Conservation (phyloP, 2,797 vertebrate genomes). For the Peromyscus aztecus region DNA sequence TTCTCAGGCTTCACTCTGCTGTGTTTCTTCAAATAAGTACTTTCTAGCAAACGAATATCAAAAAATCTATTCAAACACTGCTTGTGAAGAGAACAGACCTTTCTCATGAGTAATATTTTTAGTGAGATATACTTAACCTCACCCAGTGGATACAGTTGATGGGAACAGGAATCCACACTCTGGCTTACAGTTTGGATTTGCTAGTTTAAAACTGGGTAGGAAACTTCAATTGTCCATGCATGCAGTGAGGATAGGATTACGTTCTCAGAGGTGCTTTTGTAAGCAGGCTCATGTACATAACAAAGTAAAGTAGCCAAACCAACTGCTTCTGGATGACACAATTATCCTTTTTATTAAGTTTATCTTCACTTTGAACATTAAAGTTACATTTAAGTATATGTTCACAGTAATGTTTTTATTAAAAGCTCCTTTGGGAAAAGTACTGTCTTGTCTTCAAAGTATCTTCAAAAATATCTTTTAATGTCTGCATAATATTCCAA, state of each 20-base stretch:
- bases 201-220: background rate
- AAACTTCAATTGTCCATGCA: background rate
- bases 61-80: background rate
- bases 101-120: background rate
- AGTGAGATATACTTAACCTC: background rate
- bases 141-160: background rate
- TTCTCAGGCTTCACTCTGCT: background rate
- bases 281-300: background rate
- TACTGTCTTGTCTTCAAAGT: background rate
- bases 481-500: background rate
- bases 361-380: background rate
- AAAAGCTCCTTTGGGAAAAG: background rate
- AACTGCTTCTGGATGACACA: background rate
- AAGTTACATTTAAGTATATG: background rate
- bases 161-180: background rate
- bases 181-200: background rate
- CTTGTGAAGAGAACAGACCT: background rate
- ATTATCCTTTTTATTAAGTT: background rate
- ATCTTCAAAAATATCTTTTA: constrained; percentile 16
- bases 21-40: background rate
- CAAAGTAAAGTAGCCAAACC: background rate
- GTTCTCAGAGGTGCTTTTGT: background rate
- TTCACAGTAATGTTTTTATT: background rate
- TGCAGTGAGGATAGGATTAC: no score
- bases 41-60: background rate